Percentiles rank a stretch among this genome's conserved stretches.
Conservation (phyloP, 2,888 invertebrate species). For the Stegana nigrithorax region DNA sequence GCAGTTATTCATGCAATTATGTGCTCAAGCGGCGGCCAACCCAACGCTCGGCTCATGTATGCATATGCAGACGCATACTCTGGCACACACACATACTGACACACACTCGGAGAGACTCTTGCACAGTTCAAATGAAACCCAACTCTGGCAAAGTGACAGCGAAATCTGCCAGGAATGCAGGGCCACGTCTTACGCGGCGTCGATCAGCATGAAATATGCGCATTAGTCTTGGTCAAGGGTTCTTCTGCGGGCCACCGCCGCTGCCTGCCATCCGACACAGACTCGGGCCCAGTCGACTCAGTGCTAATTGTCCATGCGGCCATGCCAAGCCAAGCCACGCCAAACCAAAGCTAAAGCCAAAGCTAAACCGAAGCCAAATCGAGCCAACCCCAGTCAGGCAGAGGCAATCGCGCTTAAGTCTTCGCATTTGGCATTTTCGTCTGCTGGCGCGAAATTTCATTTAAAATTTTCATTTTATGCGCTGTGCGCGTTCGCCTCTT, state of each 20-base stretch:
- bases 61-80: no score
- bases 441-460: constrained; percentile 18
- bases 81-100: no score
- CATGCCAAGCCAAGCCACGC: no score
- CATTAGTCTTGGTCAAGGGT: constrained; percentile 40
- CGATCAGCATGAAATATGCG: constrained; percentile 40
- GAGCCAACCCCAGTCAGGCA: no score
- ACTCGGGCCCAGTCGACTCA: constrained; percentile 23
- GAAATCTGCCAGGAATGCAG: constrained; percentile 1
- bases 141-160: background rate
- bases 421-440: no score
- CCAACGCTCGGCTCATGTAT: background rate
- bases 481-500: background rate
- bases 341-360: no score
- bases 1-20: constrained; percentile 55
- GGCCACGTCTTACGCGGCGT: constrained; percentile 32
- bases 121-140: background rate
- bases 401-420: no score
- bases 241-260: background rate
- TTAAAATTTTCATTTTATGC: constrained; percentile 26
- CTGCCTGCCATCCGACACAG: background rate
- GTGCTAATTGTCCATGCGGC: background rate
- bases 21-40: constrained; percentile 18
- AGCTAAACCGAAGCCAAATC: no score
- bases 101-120: no score